phyloP scores from a whole-genome alignment of 2,113 vertebrate species.

The Urocitellus parryii region DNA sequence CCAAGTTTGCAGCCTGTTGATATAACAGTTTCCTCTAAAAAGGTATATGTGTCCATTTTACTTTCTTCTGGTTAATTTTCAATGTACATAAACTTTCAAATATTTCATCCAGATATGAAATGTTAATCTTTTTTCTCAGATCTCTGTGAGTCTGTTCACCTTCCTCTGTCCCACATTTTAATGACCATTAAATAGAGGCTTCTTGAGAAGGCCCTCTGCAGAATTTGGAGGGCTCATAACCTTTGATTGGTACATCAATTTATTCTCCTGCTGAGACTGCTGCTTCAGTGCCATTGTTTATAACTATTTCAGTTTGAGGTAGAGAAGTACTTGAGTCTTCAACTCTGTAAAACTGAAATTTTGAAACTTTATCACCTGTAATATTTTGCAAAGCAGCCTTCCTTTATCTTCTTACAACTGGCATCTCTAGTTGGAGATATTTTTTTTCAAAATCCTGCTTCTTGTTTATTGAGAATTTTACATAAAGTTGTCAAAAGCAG shows the following conservation, averaged over 20 bases:
- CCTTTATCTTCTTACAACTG: not conserved
- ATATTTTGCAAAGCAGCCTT: not conserved
- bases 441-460: not conserved
- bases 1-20: not conserved
- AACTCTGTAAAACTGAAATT: not conserved
- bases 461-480: not conserved
- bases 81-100: not conserved
- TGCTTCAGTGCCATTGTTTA: not conserved
- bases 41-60: not conserved
- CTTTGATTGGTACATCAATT: not conserved
- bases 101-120: not conserved
- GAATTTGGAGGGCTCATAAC: not conserved
- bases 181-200: too few species aligned
- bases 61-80: not conserved
- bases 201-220: not conserved
- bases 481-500: not conserved
- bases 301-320: not conserved
- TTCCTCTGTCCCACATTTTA: not conserved
- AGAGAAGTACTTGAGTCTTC: not conserved
- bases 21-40: not conserved
- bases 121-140: not conserved
- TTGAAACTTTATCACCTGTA: not conserved
- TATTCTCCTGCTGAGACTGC: not conserved
- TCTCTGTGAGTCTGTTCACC: not conserved
- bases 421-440: not conserved